Base-by-base conservation (phyloP, 1,140 invertebrate genomes). In the Saccostrea echinata region DNA sequence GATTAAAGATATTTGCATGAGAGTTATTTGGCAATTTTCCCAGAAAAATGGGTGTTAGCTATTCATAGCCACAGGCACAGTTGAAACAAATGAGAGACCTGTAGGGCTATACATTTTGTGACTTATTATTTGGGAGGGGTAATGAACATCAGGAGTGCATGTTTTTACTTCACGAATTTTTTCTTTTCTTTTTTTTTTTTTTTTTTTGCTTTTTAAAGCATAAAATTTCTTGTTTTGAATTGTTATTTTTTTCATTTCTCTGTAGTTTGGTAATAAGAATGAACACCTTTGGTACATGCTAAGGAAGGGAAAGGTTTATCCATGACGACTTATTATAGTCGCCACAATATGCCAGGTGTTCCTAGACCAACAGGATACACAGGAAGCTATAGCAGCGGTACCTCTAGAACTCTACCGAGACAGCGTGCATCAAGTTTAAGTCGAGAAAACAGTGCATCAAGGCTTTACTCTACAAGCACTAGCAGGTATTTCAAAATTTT, bases 311-410 rank as follows among this genome's bases (percentile, higher is more conserved):
- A 80, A 53, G 13, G 16, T 80, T 18, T 55, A 64, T 27, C 21
- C 81, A 33, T 64, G 51, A 27, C 27, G 9, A 85, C 43, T 76
- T 76, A 43, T 27, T 68, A 84, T 13, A 24, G 83, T 35, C n/a
- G 27, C 30, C 51, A 76, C 64, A 85, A 51, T 27, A 81, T 88
- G 76, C 76, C 84, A 88, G 84, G 87, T 43, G 53, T 71, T 61
- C 80, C 76, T 30, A 88, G 87, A 85, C 27, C 64, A 81, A 80
- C 64, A 43, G 51, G 87, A n/a, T 71, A 76, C 53, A 24, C 86
- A n/a, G 30, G 80, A 55, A 57, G 82, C 18, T 71, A 82, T 71
- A n/a, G 43, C 53, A 24, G 16, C 12, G 12, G 3, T 57, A 57
- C 11, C 9, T 9, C 18, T 16, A 76, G 24, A 16, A 61, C n/a